Conservation (phyloP, 2,113 vertebrate genomes). For the Proterorhinus semilunaris region DNA sequence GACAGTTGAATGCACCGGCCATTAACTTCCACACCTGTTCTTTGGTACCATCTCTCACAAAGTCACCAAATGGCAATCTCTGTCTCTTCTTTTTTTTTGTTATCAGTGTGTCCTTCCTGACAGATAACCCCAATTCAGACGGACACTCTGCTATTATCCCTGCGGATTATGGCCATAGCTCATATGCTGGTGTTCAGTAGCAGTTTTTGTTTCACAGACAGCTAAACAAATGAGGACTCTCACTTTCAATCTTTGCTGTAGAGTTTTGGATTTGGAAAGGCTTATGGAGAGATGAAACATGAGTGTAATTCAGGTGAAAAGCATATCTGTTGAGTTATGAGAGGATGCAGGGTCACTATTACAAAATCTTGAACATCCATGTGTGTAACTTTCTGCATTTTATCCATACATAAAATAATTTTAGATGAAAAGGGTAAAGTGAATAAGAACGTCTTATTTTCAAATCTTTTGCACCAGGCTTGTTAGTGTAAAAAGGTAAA, state of each 20-base stretch:
- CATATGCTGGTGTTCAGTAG: slow-evolving; percentile 22
- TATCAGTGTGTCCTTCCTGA: slow-evolving; percentile 34
- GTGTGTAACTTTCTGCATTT: neutral
- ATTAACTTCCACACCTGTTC: slow-evolving; percentile 43
- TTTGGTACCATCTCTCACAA: slow-evolving; percentile 13
- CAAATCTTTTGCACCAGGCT: neutral
- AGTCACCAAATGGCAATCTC: slow-evolving; percentile 44
- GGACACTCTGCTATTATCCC: slow-evolving; percentile 43
- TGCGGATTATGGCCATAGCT: slow-evolving; percentile 46
- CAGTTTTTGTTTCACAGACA: slow-evolving; percentile 40
- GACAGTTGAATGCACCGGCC: slow-evolving; percentile 33
- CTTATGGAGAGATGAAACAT: neutral
- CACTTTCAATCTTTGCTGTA: slow-evolving; percentile 44
- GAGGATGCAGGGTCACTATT: slow-evolving; percentile 43
- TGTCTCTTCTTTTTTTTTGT: slow-evolving; percentile 29
- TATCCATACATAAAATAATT: neutral
- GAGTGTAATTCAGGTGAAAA: slow-evolving; percentile 52
- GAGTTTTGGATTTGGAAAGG: slow-evolving; percentile 25
- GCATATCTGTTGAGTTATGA: slow-evolving; percentile 20
- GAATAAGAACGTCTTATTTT: neutral
- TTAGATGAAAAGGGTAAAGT: neutral
- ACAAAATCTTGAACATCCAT: neutral
- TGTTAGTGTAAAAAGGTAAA: neutral
- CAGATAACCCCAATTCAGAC: slow-evolving; percentile 51
- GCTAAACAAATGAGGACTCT: slow-evolving; percentile 57